Evolutionary conservation across 2,888 invertebrate genomes (phyloP).

Genomic region (Agrotis exclamationis): DNA sequence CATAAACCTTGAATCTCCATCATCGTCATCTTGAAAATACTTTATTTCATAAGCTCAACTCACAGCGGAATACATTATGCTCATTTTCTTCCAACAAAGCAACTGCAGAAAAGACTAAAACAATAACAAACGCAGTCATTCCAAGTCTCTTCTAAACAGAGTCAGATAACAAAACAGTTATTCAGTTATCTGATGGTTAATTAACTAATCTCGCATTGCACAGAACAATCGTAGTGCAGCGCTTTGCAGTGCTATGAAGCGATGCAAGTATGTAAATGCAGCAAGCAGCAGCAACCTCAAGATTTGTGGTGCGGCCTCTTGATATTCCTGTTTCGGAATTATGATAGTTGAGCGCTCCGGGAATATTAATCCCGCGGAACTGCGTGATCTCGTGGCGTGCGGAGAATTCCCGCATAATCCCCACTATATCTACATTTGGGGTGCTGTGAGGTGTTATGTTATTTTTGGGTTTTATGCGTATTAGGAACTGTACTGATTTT

Average conservation of each 20-base stretch:
- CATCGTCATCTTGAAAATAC: not conserved
- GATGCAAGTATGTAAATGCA: slow-evolving; percentile 64
- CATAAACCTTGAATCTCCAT: not conserved
- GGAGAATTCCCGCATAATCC: slow-evolving; percentile 64
- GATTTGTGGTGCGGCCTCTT: slow-evolving; percentile 81
- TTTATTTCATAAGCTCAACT: not conserved
- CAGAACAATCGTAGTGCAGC: slow-evolving; percentile 53
- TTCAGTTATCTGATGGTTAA: slow-evolving; percentile 60
- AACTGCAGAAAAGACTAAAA: slow-evolving; percentile 10
- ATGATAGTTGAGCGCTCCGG: slow-evolving; percentile 76
- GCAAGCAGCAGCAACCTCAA: slow-evolving; percentile 75
- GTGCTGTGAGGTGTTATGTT: slow-evolving; percentile 51
- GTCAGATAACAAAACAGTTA: slow-evolving; percentile 56
- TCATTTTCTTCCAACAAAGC: not conserved
- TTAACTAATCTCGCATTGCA: slow-evolving; percentile 57
- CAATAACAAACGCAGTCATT: slow-evolving; percentile 22
- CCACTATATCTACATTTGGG: slow-evolving; percentile 53
- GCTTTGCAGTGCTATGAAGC: too few species aligned
- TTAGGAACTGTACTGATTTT: not conserved
- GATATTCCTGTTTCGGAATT: slow-evolving; percentile 81
- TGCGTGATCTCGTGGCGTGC: slow-evolving; percentile 60
- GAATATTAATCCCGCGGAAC: slow-evolving; percentile 81
- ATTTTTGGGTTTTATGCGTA: slow-evolving; percentile 30
- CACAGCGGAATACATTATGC: not conserved
- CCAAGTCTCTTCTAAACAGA: slow-evolving; percentile 30